Evolutionary conservation across 1,140 invertebrate species (phyloP).

Genomic region (Psilanteris sp.): DNA sequence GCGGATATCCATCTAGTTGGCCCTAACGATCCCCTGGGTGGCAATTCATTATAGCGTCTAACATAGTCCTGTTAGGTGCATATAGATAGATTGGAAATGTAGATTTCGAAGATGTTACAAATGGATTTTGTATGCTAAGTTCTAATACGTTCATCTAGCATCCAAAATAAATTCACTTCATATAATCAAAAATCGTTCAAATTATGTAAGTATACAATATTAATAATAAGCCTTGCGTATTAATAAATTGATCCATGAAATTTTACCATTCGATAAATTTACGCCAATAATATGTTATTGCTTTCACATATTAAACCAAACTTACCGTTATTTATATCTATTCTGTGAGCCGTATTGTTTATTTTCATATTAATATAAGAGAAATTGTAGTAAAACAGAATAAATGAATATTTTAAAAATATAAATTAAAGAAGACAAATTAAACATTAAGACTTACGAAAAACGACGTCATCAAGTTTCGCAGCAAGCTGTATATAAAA

Average conservation of each 20-base stretch:
- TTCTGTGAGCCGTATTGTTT: no score
- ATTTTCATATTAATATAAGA: no score
- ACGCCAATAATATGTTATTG: no score
- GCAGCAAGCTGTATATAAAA: slow-evolving; percentile 10
- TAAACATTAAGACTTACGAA: no score
- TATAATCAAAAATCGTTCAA: neutral
- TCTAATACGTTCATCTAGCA: slow-evolving; percentile 31
- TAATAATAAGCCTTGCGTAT: no score
- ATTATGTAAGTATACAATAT: neutral
- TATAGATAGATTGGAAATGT: slow-evolving; percentile 65
- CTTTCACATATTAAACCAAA: no score
- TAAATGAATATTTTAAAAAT: no score
- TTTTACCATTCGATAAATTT: no score
- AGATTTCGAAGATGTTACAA: slow-evolving; percentile 64
- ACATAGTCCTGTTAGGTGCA: slow-evolving; percentile 56
- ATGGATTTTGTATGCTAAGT: slow-evolving; percentile 63
- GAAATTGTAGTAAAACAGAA: no score
- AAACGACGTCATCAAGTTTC: slow-evolving; percentile 25
- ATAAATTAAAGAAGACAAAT: no score
- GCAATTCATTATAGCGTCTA: slow-evolving; percentile 75
- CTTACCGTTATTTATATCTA: no score
- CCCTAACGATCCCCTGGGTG: slow-evolving; percentile 75
- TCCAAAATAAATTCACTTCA: slow-evolving; percentile 14
- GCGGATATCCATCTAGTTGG: slow-evolving; percentile 73
- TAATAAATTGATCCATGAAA: no score